Evolutionary conservation across 2,797 vertebrate species (phyloP), one percentile per base, ranked within the genome.

Genomic region (Trichosurus vulpecula): DNA sequence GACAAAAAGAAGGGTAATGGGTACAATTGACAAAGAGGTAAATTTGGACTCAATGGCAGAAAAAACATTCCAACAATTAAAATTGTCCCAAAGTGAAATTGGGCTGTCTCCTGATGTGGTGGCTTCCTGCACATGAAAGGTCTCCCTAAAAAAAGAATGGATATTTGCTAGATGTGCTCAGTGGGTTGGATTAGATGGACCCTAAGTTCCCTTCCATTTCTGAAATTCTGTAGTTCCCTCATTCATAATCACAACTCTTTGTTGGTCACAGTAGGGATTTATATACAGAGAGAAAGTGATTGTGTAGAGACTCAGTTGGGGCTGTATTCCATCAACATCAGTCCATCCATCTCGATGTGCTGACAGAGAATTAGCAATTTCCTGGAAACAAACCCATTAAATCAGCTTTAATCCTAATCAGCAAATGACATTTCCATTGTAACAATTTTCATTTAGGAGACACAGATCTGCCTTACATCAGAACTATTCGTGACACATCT

Each of bases 401-500:
- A 89, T 54, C 12, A 51, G 22, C 10, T 19, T 90, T 74, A 31
- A 56, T 53, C 6, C 19, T 52, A 31, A 56, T 22, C 0, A 41
- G 13, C 4, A 3, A 41, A 10, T 19, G n/a, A 74, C 16, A 0
- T 19, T 30, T 92, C 29, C 52, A 52, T 6, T 13, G 92, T 90
- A 29, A 54, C 90, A 51, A 58, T 94, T 92, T 90, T n/a, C 11
- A 22, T 90, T 27, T 22, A 41, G 91, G 27, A 54, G 11, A 0
- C 12, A 22, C 2, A 90, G 0, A 0, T 1, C 0, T 0, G 0
- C 2, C 57, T 94, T 90, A n/a, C 5, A 16, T 0, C 0, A 0
- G 5, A 54, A 47, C 35, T 0, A 5, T 95, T 90, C 95, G 14
- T 0, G 97, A 97, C 47, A 4, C 52, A 87, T 61, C 91, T 90